Conservation (phyloP, 2,888 invertebrate genomes). For the Mylabris sibirica region DNA sequence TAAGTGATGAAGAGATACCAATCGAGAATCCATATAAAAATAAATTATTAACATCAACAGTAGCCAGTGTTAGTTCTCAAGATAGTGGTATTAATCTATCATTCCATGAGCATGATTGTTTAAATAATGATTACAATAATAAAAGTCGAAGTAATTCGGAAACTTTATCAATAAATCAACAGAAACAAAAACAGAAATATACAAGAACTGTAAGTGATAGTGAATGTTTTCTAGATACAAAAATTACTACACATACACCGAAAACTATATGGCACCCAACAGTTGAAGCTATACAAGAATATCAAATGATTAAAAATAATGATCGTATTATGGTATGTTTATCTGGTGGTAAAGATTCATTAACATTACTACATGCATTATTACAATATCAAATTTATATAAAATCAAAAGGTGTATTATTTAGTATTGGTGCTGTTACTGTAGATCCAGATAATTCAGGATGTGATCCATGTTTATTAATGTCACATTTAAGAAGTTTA, state of each 20-base stretch:
- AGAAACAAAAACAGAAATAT: constrained; percentile 50
- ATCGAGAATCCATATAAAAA: constrained; percentile 60
- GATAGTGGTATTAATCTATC: constrained; percentile 81
- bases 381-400: constrained; percentile 85
- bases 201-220: constrained; percentile 50
- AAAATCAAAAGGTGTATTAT: constrained; percentile 76
- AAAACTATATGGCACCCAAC: constrained; percentile 84
- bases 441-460: constrained; percentile 73
- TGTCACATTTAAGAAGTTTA: constrained; percentile 76
- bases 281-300: constrained; percentile 83
- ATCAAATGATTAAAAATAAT: constrained; percentile 82
- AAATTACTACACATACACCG: constrained; percentile 77
- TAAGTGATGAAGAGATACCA: constrained; percentile 67
- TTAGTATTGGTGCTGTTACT: constrained; percentile 76
- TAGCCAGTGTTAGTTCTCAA: constrained; percentile 76
- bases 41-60: constrained; percentile 70
- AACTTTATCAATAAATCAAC: constrained; percentile 46
- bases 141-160: constrained; percentile 57
- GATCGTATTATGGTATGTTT: constrained; percentile 86
- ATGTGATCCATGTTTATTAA: constrained; percentile 67
- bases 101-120: constrained; percentile 71
- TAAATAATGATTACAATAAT: constrained; percentile 43
- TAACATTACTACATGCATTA: constrained; percentile 84
- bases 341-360: constrained; percentile 83
- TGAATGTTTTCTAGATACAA: constrained; percentile 50